Evolutionary conservation across 2,888 invertebrate species (phyloP).

Genomic region (Digitonthophagus gazella): DNA sequence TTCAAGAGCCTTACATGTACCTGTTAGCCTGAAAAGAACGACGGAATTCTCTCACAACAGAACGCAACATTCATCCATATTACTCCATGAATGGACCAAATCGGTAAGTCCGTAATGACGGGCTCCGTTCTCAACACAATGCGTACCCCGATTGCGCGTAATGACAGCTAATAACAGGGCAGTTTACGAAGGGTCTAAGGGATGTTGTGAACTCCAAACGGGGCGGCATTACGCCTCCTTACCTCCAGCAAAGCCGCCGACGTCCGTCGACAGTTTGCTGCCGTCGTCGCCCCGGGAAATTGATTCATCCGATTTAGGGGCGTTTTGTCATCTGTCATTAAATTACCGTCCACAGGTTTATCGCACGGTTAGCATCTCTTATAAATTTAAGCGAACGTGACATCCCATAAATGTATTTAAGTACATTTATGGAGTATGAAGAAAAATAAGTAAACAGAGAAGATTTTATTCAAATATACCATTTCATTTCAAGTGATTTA

Average conservation of each 20-base stretch:
- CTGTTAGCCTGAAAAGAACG: not conserved
- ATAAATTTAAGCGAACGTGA: not conserved
- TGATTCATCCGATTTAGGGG: slow-evolving; percentile 12
- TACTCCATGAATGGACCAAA: slow-evolving; percentile 13
- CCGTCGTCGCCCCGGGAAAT: not conserved
- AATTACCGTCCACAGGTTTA: not conserved
- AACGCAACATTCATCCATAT: not conserved
- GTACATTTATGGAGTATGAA: not conserved
- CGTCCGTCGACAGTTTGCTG: slow-evolving; percentile 12
- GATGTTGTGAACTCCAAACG: not conserved
- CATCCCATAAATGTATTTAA: not conserved
- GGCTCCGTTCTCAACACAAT: slow-evolving; percentile 25
- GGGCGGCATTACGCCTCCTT: slow-evolving; percentile 18
- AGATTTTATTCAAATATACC: no score
- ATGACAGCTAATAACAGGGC: slow-evolving; percentile 27
- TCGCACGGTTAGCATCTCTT: not conserved
- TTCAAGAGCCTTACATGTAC: not conserved
- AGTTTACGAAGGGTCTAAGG: slow-evolving; percentile 11
- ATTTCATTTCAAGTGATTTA: no score
- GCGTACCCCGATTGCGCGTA: slow-evolving; percentile 23
- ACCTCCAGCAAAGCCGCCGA: slow-evolving; percentile 1
- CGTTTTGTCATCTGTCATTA: slow-evolving; percentile 16
- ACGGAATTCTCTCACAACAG: not conserved
- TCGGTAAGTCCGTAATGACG: slow-evolving; percentile 22
- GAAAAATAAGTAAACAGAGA: no score